Percentiles rank a stretch among this genome's conserved stretches.
These are phyloP conservation scores for Aplochiton taeniatus DNA, from an alignment of 2,797 vertebrate species.

Conservation along the genomic window DNA sequence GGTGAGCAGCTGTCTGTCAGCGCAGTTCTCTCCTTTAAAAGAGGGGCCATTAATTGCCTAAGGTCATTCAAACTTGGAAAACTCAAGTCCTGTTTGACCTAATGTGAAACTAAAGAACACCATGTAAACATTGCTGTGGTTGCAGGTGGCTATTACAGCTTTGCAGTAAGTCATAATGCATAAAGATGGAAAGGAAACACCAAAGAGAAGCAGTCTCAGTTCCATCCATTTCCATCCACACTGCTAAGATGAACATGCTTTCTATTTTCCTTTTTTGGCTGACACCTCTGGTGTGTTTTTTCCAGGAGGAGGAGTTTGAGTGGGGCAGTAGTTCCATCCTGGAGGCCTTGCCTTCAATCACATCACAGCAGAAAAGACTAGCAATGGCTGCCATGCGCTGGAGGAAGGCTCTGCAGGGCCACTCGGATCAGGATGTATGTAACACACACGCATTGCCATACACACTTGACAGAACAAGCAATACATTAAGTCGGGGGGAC, in stretches of 20 bases:
- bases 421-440: constrained; percentile 58
- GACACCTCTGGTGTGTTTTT: constrained; percentile 1
- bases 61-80: not conserved
- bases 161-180: no score
- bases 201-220: no score
- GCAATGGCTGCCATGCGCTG: constrained; percentile 92
- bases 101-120: no score
- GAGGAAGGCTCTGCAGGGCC: constrained; percentile 86
- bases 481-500: no score
- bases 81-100: no score
- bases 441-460: not conserved
- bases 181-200: no score
- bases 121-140: no score
- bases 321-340: constrained; percentile 92
- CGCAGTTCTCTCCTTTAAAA: not conserved
- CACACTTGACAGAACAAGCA: not conserved
- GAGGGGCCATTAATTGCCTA: not conserved
- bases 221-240: no score
- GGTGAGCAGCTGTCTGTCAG: constrained; percentile 61
- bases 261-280: no score
- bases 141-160: no score
- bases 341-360: constrained; percentile 85
- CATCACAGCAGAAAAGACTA: constrained; percentile 85
- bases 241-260: no score
- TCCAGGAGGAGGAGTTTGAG: constrained; percentile 94